Percentiles rank a stretch among this genome's conserved stretches.
Evolutionary conservation across 2,888 invertebrate species (phyloP).

Genomic region (Colostygia pectinataria): DNA sequence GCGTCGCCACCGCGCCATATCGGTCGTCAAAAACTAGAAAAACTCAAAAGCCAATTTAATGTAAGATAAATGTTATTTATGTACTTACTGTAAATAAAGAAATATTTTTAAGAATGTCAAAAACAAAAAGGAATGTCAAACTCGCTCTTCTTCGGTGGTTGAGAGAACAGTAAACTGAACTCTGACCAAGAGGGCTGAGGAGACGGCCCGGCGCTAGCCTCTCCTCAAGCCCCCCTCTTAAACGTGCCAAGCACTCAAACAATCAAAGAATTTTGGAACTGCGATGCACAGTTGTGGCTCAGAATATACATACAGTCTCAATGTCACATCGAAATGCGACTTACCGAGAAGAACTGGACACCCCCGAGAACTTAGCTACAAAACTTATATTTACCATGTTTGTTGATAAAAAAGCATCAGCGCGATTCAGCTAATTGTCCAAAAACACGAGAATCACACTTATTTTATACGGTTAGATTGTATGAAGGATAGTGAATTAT

Average conservation of each 20-base stretch:
- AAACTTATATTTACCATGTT: constrained; percentile 14
- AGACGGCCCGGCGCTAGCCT: constrained; percentile 57
- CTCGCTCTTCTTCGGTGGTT: constrained; percentile 62
- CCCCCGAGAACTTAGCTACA: constrained; percentile 32
- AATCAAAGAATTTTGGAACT: constrained; percentile 43
- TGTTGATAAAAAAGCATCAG: constrained; percentile 34
- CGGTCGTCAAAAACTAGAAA: too few relatives aligned
- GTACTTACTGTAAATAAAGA: too few relatives aligned
- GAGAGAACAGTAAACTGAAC: constrained; percentile 73
- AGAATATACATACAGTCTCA: constrained; percentile 40
- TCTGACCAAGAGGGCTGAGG: constrained; percentile 47
- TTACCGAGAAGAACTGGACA: constrained; percentile 72
- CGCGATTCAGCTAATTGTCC: constrained; percentile 42
- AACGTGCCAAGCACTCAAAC: constrained; percentile 45
- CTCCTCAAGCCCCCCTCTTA: constrained; percentile 45
- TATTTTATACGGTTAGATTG: not conserved
- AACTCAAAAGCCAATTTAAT: too few relatives aligned
- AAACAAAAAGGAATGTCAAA: constrained; percentile 57
- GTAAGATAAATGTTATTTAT: too few relatives aligned
- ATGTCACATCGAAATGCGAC: constrained; percentile 43
- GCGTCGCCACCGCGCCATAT: too few relatives aligned
- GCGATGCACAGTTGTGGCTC: constrained; percentile 44
- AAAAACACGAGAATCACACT: not conserved
- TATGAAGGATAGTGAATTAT: not conserved
- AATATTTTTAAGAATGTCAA: too few relatives aligned